Conservation (phyloP, 2,113 vertebrate genomes). For the Nesoenas mayeri region DNA sequence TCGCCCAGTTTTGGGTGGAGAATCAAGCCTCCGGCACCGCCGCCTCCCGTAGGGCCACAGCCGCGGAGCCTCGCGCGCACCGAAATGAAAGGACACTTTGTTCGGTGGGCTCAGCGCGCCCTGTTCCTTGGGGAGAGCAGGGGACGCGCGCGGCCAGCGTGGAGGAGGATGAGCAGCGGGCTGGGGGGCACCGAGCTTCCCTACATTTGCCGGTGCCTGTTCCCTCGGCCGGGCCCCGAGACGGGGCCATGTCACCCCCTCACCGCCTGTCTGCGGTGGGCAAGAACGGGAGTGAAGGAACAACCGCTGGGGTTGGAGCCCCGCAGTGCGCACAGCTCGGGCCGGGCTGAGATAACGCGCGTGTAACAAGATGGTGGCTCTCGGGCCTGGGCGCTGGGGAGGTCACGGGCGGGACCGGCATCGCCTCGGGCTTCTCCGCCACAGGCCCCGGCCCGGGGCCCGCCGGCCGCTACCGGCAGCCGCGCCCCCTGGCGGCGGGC, state of each 20-base stretch:
- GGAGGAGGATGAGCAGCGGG: rapidly evolving
- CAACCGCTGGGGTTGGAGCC: background rate
- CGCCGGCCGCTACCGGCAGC: background rate
- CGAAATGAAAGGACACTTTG: background rate
- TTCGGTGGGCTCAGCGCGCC: background rate
- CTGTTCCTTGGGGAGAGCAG: background rate
- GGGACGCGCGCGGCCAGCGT: background rate
- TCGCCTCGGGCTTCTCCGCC: too few relatives aligned
- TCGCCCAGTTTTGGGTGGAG: background rate
- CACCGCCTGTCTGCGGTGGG: too few relatives aligned
- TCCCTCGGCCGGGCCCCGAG: rapidly evolving
- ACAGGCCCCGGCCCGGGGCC: too few relatives aligned
- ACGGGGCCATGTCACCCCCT: rapidly evolving
- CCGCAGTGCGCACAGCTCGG: too few relatives aligned
- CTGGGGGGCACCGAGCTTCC: background rate
- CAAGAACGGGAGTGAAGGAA: too few relatives aligned
- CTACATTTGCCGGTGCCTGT: rapidly evolving
- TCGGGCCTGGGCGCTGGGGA: background rate
- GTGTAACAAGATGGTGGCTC: background rate
- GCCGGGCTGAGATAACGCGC: background rate
- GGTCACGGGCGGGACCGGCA: background rate
- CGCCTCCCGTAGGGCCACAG: rapidly evolving
- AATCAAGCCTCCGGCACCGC: background rate
- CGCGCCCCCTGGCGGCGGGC: background rate
- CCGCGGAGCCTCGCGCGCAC: background rate